phyloP scores from a whole-genome alignment of 2,888 invertebrate species.

The Drosophila sordidapex region DNA sequence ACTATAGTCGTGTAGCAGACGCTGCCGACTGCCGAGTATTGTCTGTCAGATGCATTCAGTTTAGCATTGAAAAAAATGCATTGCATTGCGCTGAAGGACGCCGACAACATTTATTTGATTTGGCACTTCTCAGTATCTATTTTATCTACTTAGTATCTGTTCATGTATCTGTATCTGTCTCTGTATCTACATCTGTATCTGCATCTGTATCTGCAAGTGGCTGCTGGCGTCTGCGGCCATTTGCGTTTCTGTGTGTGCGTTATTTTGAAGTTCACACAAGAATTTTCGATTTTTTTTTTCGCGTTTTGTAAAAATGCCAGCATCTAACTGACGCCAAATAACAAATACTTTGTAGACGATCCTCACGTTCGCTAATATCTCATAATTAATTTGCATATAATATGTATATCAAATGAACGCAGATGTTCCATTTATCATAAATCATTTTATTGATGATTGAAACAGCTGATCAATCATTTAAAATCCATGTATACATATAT shows the following conservation, averaged over 20 bases:
- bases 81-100: conserved; percentile 76
- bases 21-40: conserved; percentile 1
- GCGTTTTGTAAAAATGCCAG: conserved; percentile 48
- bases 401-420: neutral
- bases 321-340: conserved; percentile 48
- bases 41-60: conserved; percentile 45
- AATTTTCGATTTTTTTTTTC: conserved; percentile 46
- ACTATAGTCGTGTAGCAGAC: conserved; percentile 17
- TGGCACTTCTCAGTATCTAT: conserved; percentile 57
- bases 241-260: conserved; percentile 19
- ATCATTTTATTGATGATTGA: neutral
- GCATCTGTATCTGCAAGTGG: conserved; percentile 28
- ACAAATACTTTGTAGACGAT: conserved; percentile 30
- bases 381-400: neutral
- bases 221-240: conserved; percentile 59
- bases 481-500: neutral
- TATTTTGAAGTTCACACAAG: conserved; percentile 67
- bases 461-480: conserved; percentile 15
- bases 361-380: conserved; percentile 14
- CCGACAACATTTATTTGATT: conserved; percentile 67
- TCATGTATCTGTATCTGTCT: conserved; percentile 22
- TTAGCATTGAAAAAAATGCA: conserved; percentile 76
- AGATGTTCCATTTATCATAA: neutral
- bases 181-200: conserved; percentile 35
- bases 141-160: conserved; percentile 23